phyloP scores from a whole-genome alignment of 2,888 invertebrate species.

The Brenthis hecate region DNA sequence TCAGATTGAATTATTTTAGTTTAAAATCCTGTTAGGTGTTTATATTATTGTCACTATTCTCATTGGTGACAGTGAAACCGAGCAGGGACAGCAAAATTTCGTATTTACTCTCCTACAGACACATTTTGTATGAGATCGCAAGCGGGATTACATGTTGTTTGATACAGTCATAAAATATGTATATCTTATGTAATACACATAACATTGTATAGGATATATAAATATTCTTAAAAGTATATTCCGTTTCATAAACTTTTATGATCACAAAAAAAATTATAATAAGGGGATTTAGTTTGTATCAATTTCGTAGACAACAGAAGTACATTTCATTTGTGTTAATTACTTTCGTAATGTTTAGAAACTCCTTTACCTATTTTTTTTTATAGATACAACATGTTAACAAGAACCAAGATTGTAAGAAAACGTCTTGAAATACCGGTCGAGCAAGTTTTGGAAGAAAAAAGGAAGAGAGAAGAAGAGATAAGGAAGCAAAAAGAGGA shows the following conservation, averaged over 20 bases:
- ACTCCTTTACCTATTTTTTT: no score
- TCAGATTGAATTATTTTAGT: background rate
- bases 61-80: slow-evolving; percentile 39
- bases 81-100: slow-evolving; percentile 58
- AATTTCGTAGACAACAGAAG: no score
- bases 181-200: no score
- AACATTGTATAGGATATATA: no score
- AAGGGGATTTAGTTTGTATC: no score
- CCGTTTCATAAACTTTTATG: no score
- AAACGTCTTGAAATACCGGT: slow-evolving; percentile 70
- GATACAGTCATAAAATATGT: background rate
- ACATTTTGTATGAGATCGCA: slow-evolving; percentile 52
- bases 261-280: no score
- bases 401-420: slow-evolving; percentile 71
- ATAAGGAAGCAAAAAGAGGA: slow-evolving; percentile 61
- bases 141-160: slow-evolving; percentile 52
- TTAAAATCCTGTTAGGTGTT: slow-evolving; percentile 24
- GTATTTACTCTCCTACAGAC: slow-evolving; percentile 58
- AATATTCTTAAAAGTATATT: no score
- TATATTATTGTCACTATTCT: slow-evolving; percentile 29
- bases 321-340: no score
- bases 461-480: slow-evolving; percentile 60
- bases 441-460: slow-evolving; percentile 73
- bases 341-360: no score
- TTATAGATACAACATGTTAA: slow-evolving; percentile 70